phyloP scores from a whole-genome alignment of 2,888 invertebrate genomes.

The Thymelicus sylvestris region DNA sequence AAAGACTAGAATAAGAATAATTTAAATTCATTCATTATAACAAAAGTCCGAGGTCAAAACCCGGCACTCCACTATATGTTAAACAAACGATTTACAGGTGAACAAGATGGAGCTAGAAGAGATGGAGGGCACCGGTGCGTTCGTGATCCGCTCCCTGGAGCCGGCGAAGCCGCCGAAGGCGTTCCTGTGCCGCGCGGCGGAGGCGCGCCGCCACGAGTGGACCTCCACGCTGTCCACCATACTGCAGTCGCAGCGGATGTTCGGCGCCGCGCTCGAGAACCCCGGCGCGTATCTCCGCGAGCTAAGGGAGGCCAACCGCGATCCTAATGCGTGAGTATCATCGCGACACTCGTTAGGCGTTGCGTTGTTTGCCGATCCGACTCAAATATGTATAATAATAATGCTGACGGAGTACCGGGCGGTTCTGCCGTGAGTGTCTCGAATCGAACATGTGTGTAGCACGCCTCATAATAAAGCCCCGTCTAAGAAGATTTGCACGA shows the following conservation, averaged over 20 bases:
- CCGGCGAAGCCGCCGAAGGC: conserved; percentile 90
- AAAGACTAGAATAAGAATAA: no score
- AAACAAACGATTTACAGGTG: conserved; percentile 85
- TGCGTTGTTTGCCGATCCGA: no score
- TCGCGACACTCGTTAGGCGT: no score
- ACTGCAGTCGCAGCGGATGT: conserved; percentile 96
- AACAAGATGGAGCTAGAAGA: conserved; percentile 96
- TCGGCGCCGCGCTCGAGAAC: conserved; percentile 97
- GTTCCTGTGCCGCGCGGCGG: conserved; percentile 91
- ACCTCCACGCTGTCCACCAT: conserved; percentile 92
- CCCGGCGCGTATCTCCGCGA: conserved; percentile 87
- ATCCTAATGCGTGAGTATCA: conserved; percentile 70
- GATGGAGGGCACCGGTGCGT: conserved; percentile 63
- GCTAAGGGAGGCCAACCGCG: conserved; percentile 61
- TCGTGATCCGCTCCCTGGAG: conserved; percentile 89
- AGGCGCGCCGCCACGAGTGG: conserved; percentile 93
- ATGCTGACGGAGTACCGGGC: no score
- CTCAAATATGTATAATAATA: no score
- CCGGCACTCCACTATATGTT: no score
- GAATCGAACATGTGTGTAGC: no score
- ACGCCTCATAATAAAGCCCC: no score
- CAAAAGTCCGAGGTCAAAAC: no score
- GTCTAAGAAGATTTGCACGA: no score
- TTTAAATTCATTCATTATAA: no score
- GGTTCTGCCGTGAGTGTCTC: no score